These are phyloP conservation scores for Mongoloraphidia duomilia DNA, from an alignment of 2,888 invertebrate genomes.

Conservation along the genomic window DNA sequence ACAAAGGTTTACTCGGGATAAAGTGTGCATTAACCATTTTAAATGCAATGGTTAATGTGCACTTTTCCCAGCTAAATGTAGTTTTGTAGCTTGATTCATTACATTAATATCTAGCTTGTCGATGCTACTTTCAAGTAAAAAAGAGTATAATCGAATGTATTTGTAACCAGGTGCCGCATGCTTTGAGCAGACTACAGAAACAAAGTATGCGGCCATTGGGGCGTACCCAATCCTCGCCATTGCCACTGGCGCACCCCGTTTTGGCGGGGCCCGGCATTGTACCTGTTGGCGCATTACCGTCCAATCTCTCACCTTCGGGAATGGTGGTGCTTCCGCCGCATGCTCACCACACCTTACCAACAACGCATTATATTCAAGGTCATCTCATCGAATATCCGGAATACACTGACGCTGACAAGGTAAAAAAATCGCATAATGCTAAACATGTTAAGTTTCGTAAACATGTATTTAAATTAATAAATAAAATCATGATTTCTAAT, in stretches of 20 bases:
- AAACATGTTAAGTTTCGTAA: not conserved
- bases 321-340: slow-evolving; percentile 10
- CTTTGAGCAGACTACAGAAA: slow-evolving; percentile 44
- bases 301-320: not conserved
- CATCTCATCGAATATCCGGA: slow-evolving; percentile 6
- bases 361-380: slow-evolving; percentile 3
- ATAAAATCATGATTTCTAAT: too few species aligned
- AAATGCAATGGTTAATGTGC: too few species aligned
- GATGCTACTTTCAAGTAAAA: too few species aligned
- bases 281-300: not conserved
- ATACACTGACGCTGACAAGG: slow-evolving; percentile 3
- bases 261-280: slow-evolving; percentile 34
- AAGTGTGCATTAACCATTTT: too few species aligned
- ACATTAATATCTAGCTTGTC: too few species aligned
- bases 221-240: slow-evolving; percentile 86
- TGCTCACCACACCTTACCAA: slow-evolving; percentile 20
- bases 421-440: not conserved
- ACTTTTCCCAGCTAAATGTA: too few species aligned
- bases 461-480: too few species aligned
- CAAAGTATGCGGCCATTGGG: slow-evolving; percentile 62
- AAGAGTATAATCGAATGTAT: not conserved
- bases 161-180: slow-evolving; percentile 36
- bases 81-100: too few species aligned
- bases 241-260: slow-evolving; percentile 81
- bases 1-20: too few species aligned